Conservation (phyloP, 2,888 invertebrate genomes). For the Ophion obscuratus region DNA sequence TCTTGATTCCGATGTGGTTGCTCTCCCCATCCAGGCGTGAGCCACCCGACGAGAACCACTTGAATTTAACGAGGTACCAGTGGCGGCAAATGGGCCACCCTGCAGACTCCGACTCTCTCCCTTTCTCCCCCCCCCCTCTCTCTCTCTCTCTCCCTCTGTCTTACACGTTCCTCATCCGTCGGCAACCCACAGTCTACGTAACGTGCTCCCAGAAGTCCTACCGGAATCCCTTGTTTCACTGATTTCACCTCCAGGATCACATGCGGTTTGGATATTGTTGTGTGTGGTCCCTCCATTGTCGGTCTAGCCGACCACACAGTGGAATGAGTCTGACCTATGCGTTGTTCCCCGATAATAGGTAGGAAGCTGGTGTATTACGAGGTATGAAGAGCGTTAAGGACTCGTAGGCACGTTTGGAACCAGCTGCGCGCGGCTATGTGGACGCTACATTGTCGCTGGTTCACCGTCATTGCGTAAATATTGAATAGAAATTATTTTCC, state of each 20-base stretch:
- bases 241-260: conserved; percentile 21
- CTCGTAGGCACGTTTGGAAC: background rate
- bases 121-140: conserved; percentile 34
- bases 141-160: conserved; percentile 37
- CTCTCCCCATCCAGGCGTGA: conserved; percentile 67
- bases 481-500: conserved; percentile 14
- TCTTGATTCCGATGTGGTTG: conserved; percentile 78
- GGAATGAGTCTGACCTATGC: conserved; percentile 18
- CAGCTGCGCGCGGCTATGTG: too few relatives aligned
- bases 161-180: background rate
- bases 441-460: too few relatives aligned
- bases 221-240: conserved; percentile 47
- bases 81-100: conserved; percentile 78
- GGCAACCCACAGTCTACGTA: background rate
- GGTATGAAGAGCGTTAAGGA: background rate
- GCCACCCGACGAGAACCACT: conserved; percentile 78
- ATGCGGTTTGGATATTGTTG: conserved; percentile 21
- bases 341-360: background rate
- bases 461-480: conserved; percentile 13
- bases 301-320: background rate
- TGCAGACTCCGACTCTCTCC: conserved; percentile 62
- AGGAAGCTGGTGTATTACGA: conserved; percentile 16
- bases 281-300: conserved; percentile 52
- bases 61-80: conserved; percentile 79
- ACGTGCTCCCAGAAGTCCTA: conserved; percentile 17